Evolutionary conservation across 2,113 vertebrate species (phyloP), one percentile per base, ranked within the genome.

Genomic region (Pygoscelis antarcticus): DNA sequence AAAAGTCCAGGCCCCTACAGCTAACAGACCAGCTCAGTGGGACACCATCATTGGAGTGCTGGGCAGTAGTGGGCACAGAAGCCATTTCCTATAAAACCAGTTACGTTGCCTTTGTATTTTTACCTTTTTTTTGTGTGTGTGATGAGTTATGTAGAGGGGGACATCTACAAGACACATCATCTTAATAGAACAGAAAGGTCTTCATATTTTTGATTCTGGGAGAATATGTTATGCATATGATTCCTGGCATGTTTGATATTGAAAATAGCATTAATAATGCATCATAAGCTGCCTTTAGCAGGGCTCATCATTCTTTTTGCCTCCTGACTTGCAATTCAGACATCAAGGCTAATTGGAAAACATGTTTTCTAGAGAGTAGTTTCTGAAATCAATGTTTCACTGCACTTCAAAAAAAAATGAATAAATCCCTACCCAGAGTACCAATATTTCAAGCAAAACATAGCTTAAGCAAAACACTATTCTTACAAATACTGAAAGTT

Each of bases 181-280:
- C 80, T 18, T 2, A n/a, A 16, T 0, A 38, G 42, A 65, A 51
- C 69, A 82, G 65, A 58, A 74, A 79, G 54, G 61, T 42, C 78
- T 74, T 42, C 20, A 3, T 6, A 25, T 36, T 71, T 81, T 17
- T 71, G 72, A 38, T 75, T 76, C 47, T 79, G 57, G 82, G 26
- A 84, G 84, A 82, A 84, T 13, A 66, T 68, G 74, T 89, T 46
- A 64, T 30, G 76, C 38, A 62, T 60, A 65, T n/a, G 79, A 85
- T 96, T 83, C 69, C 86, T 84, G 92, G 52, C 69, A 71, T 15
- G 74, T 94, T 65, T 96, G 91, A 90, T 91, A 91, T 87, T 94
- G 96, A 96, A 94, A 94, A 61, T 9, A 91, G 81, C 92, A 97
- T 97, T 66, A 96, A 96, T 95, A 95, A 97, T 96, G 91, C 93